Evolutionary conservation across 1,140 invertebrate species (phyloP), one percentile per base, ranked within the genome.

Genomic region (Dreissena rostriformis): DNA sequence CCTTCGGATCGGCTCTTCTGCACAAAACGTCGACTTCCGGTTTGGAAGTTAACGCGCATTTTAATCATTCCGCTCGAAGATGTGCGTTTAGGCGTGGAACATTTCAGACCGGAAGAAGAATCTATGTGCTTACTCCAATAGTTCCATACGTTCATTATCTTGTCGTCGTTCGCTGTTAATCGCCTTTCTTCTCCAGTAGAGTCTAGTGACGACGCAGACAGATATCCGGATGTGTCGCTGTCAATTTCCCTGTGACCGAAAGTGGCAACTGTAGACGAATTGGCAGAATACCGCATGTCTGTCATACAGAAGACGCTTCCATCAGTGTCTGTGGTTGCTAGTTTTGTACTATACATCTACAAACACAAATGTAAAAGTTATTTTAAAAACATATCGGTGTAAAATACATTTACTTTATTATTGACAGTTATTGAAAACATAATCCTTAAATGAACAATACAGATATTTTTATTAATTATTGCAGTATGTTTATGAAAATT

Each of bases 131-230:
- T 11, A 12, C 68, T 57, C 68, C 55, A 65, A 24, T 70, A 57
- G n/a, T 22, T 72, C 79, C 79, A 81, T n/a, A 81, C 55, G 12
- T 52, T 29, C 22, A 81, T 73, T n/a, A 81, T 71, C 28, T 81
- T 81, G 55, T 81, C 53, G 17, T 66, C 79, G 53, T 73, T 81
- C 24, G 28, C 55, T 8, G 73, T 29, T 53, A 81, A 63, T 51
- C 79, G 68, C 67, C 65, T 81, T 61, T 81, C 79, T n/a, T 81
- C 79, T 52, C 79, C 70, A 22, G 79, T 73, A 6, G 79, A 81
- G 51, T 81, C 79, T n/a, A 81, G 73, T 5, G 79, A 81, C 22
- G 79, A 81, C 11, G 77, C 68, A 19, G 79, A 81, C 26, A 81
- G 19, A 61, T 81, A 81, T 22, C 79, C 79, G 28, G 79, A 81